Conservation (phyloP, 2,113 vertebrate species). For the Eudorcas thomsonii region DNA sequence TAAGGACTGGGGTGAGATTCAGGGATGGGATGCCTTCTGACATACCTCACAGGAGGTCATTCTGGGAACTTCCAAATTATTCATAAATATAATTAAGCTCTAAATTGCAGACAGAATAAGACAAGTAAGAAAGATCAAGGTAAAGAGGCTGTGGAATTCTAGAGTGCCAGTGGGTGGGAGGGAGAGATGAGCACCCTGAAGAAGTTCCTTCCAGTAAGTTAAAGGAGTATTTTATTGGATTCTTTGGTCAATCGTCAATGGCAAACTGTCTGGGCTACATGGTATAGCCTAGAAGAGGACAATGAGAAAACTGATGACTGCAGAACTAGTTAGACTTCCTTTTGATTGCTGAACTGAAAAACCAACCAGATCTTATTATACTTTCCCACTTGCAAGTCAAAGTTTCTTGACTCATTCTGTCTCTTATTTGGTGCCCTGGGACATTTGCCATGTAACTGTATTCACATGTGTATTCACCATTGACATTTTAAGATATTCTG, state of each 20-base stretch:
- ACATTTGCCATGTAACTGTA: background rate
- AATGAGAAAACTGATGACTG: background rate
- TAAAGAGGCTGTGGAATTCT: background rate
- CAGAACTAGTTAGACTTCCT: slow-evolving; percentile 11
- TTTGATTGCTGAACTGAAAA: background rate
- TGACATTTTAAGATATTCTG: slow-evolving; percentile 8
- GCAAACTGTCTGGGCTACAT: background rate
- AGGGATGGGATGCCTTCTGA: background rate
- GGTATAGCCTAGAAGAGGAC: background rate
- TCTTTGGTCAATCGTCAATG: background rate
- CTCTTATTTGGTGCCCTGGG: background rate
- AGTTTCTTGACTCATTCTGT: background rate
- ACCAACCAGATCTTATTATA: background rate
- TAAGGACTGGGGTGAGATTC: background rate
- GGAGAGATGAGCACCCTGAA: background rate
- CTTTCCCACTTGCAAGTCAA: background rate
- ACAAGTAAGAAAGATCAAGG: background rate
- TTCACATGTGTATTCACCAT: background rate
- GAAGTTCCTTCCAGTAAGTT: background rate
- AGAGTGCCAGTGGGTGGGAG: background rate
- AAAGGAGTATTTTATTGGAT: background rate
- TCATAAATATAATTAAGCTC: background rate
- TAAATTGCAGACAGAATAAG: background rate
- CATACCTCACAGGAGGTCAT: background rate
- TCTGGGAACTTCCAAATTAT: background rate